A percentile compares a stretch with the other conserved stretches of the same genome.
These are phyloP conservation scores for Nesidiocoris tenuis DNA, from an alignment of 2,888 invertebrate genomes.

Conservation along the genomic window DNA sequence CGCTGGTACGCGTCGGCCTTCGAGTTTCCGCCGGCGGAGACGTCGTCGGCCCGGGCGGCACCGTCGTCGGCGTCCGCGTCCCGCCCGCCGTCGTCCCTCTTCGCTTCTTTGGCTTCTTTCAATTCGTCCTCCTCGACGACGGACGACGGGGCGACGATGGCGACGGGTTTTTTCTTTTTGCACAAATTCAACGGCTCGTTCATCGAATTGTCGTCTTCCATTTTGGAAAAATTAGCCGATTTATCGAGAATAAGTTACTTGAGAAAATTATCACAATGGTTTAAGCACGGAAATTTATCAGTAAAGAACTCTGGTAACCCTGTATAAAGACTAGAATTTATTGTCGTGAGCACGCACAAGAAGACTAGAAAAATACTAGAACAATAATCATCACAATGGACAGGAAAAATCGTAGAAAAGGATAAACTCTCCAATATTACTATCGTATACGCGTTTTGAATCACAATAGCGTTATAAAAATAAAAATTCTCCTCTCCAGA, in stretches of 20 bases:
- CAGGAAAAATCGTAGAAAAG: constrained; percentile 20
- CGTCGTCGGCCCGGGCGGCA: constrained; percentile 39
- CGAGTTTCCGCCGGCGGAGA: constrained; percentile 48
- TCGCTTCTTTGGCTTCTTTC: constrained; percentile 51
- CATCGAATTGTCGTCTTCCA: constrained; percentile 49
- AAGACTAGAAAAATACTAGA: constrained; percentile 44
- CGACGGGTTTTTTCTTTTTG: constrained; percentile 58
- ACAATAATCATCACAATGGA: constrained; percentile 15
- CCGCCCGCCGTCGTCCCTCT: constrained; percentile 3
- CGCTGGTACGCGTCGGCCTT: constrained; percentile 51
- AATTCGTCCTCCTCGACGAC: constrained; percentile 51
- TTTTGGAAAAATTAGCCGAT: constrained; percentile 5
- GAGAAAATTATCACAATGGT: constrained; percentile 30
- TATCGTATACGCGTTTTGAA: constrained; percentile 36
- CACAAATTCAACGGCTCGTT: constrained; percentile 60
- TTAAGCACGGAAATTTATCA: constrained; percentile 14
- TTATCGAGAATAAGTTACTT: constrained; percentile 1
- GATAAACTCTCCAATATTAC: constrained; percentile 32
- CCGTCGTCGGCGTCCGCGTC: constrained; percentile 34
- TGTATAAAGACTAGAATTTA: constrained; percentile 46
- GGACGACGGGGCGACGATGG: constrained; percentile 59
- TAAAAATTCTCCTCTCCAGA: constrained; percentile 13
- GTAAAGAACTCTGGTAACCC: constrained; percentile 40
- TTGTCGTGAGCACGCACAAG: constrained; percentile 45
- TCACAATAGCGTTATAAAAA: constrained; percentile 35